Percentiles rank a stretch among this genome's conserved stretches.
These are phyloP conservation scores for Tragopan temminckii DNA, from an alignment of 2,797 vertebrate species.

Conservation along the genomic window DNA sequence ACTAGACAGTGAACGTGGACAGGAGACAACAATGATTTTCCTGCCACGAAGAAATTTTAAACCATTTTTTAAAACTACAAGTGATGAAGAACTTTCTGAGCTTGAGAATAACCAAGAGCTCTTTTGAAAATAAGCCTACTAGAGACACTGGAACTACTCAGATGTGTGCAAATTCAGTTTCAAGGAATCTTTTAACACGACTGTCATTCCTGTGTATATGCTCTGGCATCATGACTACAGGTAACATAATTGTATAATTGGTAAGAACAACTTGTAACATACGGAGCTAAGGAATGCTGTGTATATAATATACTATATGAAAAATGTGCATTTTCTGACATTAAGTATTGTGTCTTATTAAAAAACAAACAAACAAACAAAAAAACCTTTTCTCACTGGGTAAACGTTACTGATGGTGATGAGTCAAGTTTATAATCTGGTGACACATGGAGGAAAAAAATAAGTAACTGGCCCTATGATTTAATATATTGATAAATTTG, in stretches of 20 bases:
- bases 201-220: background rate
- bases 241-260: background rate
- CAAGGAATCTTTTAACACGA: background rate
- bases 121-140: fast-evolving
- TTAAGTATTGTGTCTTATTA: background rate
- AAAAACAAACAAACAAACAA: background rate
- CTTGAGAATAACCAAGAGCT: background rate
- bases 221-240: background rate
- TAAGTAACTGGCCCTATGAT: fast-evolving
- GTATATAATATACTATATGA: no score
- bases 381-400: background rate
- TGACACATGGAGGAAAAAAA: background rate
- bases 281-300: background rate
- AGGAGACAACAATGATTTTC: background rate
- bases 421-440: background rate
- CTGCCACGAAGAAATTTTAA: background rate
- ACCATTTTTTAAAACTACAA: background rate
- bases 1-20: background rate
- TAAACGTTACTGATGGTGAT: background rate
- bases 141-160: fast-evolving
- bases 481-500: background rate
- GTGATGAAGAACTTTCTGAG: background rate
- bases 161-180: fast-evolving
- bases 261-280: background rate
- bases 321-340: background rate